Base-by-base conservation (phyloP, 2,888 invertebrate genomes). In the Plebejus melissa region DNA sequence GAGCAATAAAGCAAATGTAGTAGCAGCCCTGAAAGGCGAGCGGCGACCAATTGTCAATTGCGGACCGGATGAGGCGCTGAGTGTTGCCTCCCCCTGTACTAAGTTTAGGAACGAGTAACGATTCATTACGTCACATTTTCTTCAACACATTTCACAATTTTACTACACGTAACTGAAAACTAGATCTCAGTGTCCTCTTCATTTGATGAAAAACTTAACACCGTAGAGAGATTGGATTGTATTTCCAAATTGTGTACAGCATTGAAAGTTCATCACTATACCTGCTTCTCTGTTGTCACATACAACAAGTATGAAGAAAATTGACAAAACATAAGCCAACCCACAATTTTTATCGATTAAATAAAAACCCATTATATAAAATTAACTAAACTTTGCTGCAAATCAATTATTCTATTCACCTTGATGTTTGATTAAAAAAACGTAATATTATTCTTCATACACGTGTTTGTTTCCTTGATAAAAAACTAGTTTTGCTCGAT, bases 1-100 rank as follows among this genome's bases (percentile, higher is more conserved):
- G 16, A 54, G 54, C 54, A 54, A 16, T 16, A 54, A 54, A 54
- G 54, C 54, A 54, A 50, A 16, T 54, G 54, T 54, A 16, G 13
- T 41, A 28, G 36, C 74, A 74, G 74, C 46, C 74, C 74, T 38
- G 69, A 70, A 58, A 50, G 36, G 57, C 57, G 74, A 65, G 22
- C 50, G 46, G 41, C 69, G 54, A 75, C 79, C 90, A 91, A 90
- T 91, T 90, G 89, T 85, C 91, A 91, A 93, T 92, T 92, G 90
- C 90, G 86, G 88, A 88, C 91, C 92, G 92, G 92, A 92, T 91
- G 91, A 88, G 89, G 89, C 89, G 87, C 86, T 87, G 88, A 83
- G 86, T 85, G 86, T 83, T 86, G 83, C 88, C 90, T 88, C 90
- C 92, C 89, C 91, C 80, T 77, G 89, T 87, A 88, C 86, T 85